Evolutionary conservation across 2,113 vertebrate species (phyloP), one percentile per base, ranked within the genome.

Genomic region (Notarius lentiginosus): DNA sequence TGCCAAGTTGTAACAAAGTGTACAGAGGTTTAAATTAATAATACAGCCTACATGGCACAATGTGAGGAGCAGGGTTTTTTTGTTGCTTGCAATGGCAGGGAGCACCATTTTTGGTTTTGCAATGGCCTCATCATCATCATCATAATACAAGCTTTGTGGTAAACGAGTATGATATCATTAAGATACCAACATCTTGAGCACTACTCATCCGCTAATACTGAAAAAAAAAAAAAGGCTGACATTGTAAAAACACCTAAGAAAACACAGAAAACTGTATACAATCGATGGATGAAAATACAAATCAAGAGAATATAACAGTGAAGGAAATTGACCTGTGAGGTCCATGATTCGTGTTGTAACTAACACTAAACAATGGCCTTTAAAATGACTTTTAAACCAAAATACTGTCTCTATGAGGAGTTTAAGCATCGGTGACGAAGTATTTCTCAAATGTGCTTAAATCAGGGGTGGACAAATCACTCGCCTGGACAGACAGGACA

Each of bases 141-240:
- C 5, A 49, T 55, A 27, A n/a, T n/a, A 12, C 5, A 34, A 70
- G 82, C 86, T 63, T 90, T n/a, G n/a, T 49, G 65, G 77, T 82
- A 86, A 86, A 83, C 58, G 70, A 72, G 6, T 58, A 30, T 70
- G 34, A 20, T 5, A 58, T 81, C 7, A 55, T 66, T 88, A 87
- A 91, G 82, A 88, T 7, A n/a, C 27, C 41, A 18, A 91, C 91
- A 94, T 91, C 92, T 92, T 93, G 91, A 92, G 2, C 17, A 60
- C 18, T 6, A 58, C 4, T 7, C 24, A 4, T 7, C 65, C 63
- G 53, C 66, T 79, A 86, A 94, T 87, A 92, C 91, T 91, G 90
- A 91, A 56, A 56, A 91, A 87, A 75, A 82, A 60, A 76, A 91
- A 90, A 89, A 86, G 90, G 87, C 30, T 14, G 72, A 65, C 27